These are phyloP conservation scores for Haliclystus octoradiatus DNA, from an alignment of 30 jellyfish, hydroid and myxozoan species.

Conservation along the genomic window DNA sequence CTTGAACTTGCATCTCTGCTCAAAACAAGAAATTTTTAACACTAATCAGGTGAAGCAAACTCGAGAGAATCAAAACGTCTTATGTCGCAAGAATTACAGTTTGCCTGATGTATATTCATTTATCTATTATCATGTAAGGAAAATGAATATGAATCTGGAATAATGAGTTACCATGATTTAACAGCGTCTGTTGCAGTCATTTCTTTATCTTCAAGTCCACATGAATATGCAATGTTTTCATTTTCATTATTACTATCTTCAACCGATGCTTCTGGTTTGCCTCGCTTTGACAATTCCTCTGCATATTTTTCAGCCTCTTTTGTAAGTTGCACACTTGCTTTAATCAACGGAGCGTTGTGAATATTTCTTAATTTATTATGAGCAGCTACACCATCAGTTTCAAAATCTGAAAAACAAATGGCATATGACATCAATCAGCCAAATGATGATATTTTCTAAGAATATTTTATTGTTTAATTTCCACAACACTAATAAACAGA, in stretches of 20 bases:
- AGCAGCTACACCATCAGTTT: slow-evolving; percentile 18
- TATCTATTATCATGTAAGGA: no score
- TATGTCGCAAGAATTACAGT: no score
- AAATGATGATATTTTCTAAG: no score
- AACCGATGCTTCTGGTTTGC: slow-evolving; percentile 19
- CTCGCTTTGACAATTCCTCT: slow-evolving; percentile 10
- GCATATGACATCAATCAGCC: no score
- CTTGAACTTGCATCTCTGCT: no score
- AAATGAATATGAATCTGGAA: no score
- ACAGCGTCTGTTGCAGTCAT: neutral
- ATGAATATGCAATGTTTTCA: neutral
- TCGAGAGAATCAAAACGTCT: no score
- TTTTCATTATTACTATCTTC: slow-evolving; percentile 35
- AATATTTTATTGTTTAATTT: no score
- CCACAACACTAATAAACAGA: no score
- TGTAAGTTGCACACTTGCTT: slow-evolving; percentile 16
- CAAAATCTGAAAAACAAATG: slow-evolving; percentile 20
- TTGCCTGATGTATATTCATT: no score
- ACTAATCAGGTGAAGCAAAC: no score
- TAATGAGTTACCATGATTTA: neutral
- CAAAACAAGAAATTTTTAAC: no score
- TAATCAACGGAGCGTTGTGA: slow-evolving; percentile 20
- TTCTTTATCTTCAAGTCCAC: neutral
- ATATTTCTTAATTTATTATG: slow-evolving; percentile 29
- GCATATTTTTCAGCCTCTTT: slow-evolving; percentile 43